Evolutionary conservation across 2,113 vertebrate genomes (phyloP).

Genomic region (Xyrauchen texanus): DNA sequence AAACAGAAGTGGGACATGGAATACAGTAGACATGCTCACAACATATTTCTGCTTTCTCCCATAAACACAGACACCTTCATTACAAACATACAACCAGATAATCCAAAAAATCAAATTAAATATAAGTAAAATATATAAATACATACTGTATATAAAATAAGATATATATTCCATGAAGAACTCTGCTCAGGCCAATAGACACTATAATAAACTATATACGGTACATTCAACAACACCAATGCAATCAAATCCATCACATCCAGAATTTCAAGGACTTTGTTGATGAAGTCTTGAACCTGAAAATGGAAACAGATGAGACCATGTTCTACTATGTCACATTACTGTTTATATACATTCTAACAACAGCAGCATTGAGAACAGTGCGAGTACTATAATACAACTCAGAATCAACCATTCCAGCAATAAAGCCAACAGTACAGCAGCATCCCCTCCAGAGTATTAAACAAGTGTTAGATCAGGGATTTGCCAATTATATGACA

Average conservation of each 20-base stretch:
- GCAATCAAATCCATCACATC: conserved; percentile 12
- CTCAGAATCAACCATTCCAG: no score
- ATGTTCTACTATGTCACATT: conserved; percentile 5
- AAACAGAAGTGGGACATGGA: conserved; percentile 5
- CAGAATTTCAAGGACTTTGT: conserved; percentile 16
- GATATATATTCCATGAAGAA: neutral
- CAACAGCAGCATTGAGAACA: neutral
- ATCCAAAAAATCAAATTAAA: neutral
- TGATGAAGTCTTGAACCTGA: neutral
- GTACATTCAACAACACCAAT: neutral
- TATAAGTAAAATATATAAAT: neutral
- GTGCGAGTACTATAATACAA: neutral
- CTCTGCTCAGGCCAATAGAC: neutral
- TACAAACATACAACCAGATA: neutral
- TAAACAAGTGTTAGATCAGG: no score
- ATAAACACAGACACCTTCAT: conserved; percentile 14
- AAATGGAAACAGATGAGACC: conserved; percentile 17
- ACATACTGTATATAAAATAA: neutral
- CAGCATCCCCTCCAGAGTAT: no score
- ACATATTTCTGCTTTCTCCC: neutral
- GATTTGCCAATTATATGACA: no score
- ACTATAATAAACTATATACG: neutral
- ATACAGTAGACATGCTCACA: neutral
- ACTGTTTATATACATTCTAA: conserved; percentile 10
- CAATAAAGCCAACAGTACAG: no score